These are phyloP conservation scores for Gavialis gangeticus DNA, from an alignment of 2,113 vertebrate genomes.

Conservation along the genomic window DNA sequence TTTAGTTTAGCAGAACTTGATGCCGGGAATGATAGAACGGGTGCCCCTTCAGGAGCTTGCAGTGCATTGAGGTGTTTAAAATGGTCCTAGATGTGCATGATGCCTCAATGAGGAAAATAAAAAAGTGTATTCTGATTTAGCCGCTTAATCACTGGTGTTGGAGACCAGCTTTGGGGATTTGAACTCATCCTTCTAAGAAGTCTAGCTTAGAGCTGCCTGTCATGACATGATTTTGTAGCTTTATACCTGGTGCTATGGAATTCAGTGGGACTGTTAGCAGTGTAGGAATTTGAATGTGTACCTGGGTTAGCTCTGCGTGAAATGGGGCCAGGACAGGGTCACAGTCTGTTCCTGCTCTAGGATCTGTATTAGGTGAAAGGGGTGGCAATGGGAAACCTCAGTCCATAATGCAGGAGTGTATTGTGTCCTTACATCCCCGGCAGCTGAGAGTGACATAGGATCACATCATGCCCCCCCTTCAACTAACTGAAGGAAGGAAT, in stretches of 20 bases:
- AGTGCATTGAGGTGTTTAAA: neutral
- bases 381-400: too few species aligned
- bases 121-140: neutral
- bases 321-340: too few species aligned
- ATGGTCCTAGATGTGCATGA: neutral
- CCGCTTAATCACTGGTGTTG: neutral
- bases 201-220: neutral
- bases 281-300: neutral
- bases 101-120: neutral
- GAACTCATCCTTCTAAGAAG: neutral
- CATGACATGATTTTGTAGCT: neutral
- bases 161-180: too few species aligned
- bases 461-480: neutral
- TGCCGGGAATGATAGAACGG: neutral
- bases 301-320: too few species aligned
- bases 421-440: neutral
- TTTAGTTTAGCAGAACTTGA: neutral
- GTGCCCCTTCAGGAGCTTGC: neutral
- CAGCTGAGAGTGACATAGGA: neutral
- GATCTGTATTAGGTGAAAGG: neutral
- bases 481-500: neutral
- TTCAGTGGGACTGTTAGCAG: neutral
- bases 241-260: neutral
- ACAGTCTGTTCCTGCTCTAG: neutral
- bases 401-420: neutral